These are phyloP conservation scores for Paedocypris sp. DNA, from an alignment of 2,113 vertebrate genomes.

Conservation along the genomic window DNA sequence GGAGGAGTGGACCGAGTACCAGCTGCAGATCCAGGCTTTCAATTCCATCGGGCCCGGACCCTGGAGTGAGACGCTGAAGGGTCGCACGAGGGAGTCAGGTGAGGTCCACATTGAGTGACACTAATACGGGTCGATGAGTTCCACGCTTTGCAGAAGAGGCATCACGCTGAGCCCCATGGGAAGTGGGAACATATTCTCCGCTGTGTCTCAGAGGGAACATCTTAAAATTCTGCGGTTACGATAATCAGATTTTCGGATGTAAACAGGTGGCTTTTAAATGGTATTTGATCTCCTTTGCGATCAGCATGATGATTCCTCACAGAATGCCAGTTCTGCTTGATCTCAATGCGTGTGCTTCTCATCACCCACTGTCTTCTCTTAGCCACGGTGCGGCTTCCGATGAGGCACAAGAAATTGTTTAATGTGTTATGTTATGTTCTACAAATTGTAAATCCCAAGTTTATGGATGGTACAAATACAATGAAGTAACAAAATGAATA, in stretches of 20 bases:
- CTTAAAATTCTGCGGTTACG: conserved; percentile 18
- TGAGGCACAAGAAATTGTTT: too few relatives aligned
- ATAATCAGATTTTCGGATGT: conserved; percentile 1
- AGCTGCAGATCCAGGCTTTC: conserved; percentile 81
- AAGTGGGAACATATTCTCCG: not conserved
- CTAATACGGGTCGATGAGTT: not conserved
- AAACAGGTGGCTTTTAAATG: conserved; percentile 21
- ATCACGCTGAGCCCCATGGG: not conserved
- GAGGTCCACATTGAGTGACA: conserved; percentile 28
- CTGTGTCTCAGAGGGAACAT: conserved; percentile 8
- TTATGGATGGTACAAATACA: too few relatives aligned
- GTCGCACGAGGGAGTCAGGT: conserved; percentile 80
- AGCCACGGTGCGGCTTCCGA: too few relatives aligned
- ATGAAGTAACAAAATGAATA: too few relatives aligned
- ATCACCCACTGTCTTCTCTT: too few relatives aligned
- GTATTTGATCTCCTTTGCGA: conserved; percentile 11
- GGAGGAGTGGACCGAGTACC: conserved; percentile 81
- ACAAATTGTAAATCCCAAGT: too few relatives aligned
- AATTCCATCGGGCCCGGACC: conserved; percentile 86
- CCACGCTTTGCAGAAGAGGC: not conserved
- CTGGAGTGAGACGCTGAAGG: conserved; percentile 71
- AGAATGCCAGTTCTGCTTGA: not conserved
- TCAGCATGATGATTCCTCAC: conserved; percentile 1
- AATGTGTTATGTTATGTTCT: too few relatives aligned
- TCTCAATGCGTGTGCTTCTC: conserved; percentile 13